Evolutionary conservation across 2,888 invertebrate genomes (phyloP), one percentile per base, ranked within the genome.

Genomic region (Pristionchus maxplancki): DNA sequence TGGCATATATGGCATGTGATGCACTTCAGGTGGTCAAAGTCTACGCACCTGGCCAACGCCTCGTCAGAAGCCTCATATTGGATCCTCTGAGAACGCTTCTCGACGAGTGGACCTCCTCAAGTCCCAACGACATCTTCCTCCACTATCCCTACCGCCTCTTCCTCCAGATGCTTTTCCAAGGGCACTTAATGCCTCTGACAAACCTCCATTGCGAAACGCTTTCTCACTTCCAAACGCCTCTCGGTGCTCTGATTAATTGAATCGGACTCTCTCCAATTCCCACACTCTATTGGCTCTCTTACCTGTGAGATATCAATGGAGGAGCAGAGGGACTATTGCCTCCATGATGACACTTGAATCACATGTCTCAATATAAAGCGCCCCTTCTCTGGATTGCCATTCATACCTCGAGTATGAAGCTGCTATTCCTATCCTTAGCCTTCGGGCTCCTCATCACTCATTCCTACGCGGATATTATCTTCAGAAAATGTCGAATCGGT

Each of bases 371-470:
- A 64, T 64, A 64, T 13, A 64, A 64, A 31, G 31, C 31, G 31
- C n/a, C 6, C 58, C 24, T 24, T 58, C 58, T 9, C 9, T 1
- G 24, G 24, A 58, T n/a, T 58, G 58, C n/a, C 58, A 64, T 64
- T 64, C 64, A 64, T 64, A 64, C 64, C 31, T 31, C 34, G 31
- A 64, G 64, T 64, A 64, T 64, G 64, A 64, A 64, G 64, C 64
- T 31, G 1, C 17, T 31, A 1, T 20, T 64, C 20, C 64, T 64
- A 3, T 24, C 31, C n/a, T 20, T 13, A 1, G 28, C 34, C 64
- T 1, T 34, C 64, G 28, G 64, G 11, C 31, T 64, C 31, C 64
- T 64, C 31, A 11, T 34, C 8, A 58, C 20, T 2, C 24, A 58
- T 44, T 3, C 53, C 53, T 53, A 15, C 3, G 13, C 48, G n/a